Evolutionary conservation across 2,888 invertebrate species (phyloP).

Genomic region (Neoscelio sp.): DNA sequence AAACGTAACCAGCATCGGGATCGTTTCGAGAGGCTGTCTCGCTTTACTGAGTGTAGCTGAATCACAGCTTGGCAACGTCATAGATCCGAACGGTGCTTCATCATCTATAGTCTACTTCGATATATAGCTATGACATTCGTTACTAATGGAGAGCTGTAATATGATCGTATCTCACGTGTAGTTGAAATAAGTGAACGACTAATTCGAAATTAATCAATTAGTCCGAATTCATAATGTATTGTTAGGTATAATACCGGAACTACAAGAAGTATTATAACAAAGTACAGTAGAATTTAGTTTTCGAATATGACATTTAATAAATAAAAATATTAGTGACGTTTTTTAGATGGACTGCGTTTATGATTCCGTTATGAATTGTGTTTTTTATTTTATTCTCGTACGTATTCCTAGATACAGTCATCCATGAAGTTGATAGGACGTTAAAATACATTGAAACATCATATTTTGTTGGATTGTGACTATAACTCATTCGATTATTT

Average conservation of each 20-base stretch:
- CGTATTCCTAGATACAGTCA: constrained; percentile 37
- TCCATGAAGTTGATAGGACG: constrained; percentile 54
- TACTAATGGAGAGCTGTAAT: constrained; percentile 58
- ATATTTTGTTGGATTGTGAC: constrained; percentile 53
- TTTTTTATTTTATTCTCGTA: constrained; percentile 39
- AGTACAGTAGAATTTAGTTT: too few species aligned
- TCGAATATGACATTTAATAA: too few species aligned
- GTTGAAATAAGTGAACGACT: constrained; percentile 51
- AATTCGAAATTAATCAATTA: constrained; percentile 46
- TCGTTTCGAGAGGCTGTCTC: constrained; percentile 74
- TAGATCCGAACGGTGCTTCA: constrained; percentile 72
- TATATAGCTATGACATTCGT: constrained; percentile 60
- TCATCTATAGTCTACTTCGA: constrained; percentile 71
- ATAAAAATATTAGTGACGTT: too few species aligned
- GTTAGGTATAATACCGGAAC: too few species aligned
- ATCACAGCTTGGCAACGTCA: constrained; percentile 79
- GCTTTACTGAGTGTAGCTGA: constrained; percentile 78
- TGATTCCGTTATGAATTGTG: constrained; percentile 16
- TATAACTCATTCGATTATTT: constrained; percentile 64
- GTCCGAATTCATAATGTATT: constrained; percentile 20
- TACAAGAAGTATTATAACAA: too few species aligned
- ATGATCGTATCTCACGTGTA: constrained; percentile 60
- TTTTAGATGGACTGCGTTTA: too few species aligned
- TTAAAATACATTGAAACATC: constrained; percentile 59
- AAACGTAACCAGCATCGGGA: constrained; percentile 56